phyloP scores from a whole-genome alignment of 2,113 vertebrate species.

The Sander vitreus region DNA sequence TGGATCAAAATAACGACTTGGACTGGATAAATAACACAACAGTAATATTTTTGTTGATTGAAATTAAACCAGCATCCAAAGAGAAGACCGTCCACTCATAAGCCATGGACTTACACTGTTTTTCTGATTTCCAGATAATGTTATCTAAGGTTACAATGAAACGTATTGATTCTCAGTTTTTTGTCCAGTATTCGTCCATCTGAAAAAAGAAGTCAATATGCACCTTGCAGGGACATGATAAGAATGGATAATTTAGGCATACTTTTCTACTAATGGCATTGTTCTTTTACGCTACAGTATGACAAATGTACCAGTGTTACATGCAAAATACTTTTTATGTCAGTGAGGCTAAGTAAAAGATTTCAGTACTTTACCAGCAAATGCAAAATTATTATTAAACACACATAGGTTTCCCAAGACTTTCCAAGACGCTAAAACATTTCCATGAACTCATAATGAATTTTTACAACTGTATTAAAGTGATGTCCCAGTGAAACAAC shows the following conservation, averaged over 20 bases:
- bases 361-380: slow-evolving; percentile 24
- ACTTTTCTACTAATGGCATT: slow-evolving; percentile 48
- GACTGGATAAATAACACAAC: neutral
- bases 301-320: neutral
- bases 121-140: slow-evolving; percentile 57
- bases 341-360: slow-evolving; percentile 11
- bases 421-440: slow-evolving; percentile 8
- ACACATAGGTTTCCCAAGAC: slow-evolving; percentile 8
- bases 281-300: slow-evolving; percentile 16
- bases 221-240: slow-evolving; percentile 69
- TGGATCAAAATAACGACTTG: neutral
- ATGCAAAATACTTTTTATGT: slow-evolving; percentile 8
- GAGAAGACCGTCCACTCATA: slow-evolving; percentile 12
- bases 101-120: slow-evolving; percentile 29
- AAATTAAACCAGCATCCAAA: slow-evolving; percentile 29
- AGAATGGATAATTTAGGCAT: slow-evolving; percentile 55
- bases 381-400: slow-evolving; percentile 42
- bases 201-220: slow-evolving; percentile 62
- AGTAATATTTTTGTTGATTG: slow-evolving; percentile 3
- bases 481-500: slow-evolving; percentile 24
- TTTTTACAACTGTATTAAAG: slow-evolving; percentile 42
- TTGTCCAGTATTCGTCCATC: slow-evolving; percentile 23
- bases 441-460: slow-evolving; percentile 34
- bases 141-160: slow-evolving; percentile 61
- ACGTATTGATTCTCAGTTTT: slow-evolving; percentile 70